Base-by-base conservation (phyloP, 2,888 invertebrate species). In the Subacronicta megacephala region DNA sequence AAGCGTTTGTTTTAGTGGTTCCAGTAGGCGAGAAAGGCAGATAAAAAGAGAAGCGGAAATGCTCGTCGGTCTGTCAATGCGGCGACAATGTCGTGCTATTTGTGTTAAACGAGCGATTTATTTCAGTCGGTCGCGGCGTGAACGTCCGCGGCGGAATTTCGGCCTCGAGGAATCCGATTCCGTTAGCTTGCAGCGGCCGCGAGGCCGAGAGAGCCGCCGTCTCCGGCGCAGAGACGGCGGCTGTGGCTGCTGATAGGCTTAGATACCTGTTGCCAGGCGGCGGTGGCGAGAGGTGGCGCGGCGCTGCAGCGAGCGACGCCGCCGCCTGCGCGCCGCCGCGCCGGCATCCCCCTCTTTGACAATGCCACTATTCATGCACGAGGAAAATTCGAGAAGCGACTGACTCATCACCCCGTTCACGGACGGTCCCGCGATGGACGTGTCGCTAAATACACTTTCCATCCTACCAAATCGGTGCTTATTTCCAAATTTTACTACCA, bases 71-170 rank as follows among this genome's bases (percentile, higher is more conserved):
- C 88, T 90, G 90, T 91, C 91, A 89, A 89, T 91, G 90, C 85
- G 87, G 84, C 87, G 90, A 92, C 92, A 92, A 90, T 92, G 90
- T 88, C 83, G 88, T 87, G 90, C 92, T 93, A 92, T 93, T 93
- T 93, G 90, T 88, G 93, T 92, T 90, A 91, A 90, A 93, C 87
- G 89, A 88, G 89, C 92, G 90, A 91, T 92, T 93, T 93, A 93
- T 93, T 93, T 93, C 91, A 93, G 93, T 92, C 92, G 85, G 89
- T 88, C 85, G 91, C 80, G 85, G 86, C 92, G 93, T 93, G 93
- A 93, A 93, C 79, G 93, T 89, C 92, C 93, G 89, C 92, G 76
- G 81, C 81, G 93, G 93, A 92, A 93, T 93, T 93, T 93, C 84
- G 92, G 92, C 84, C 89, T 88, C 85, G 84, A 89, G 90, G 92